Evolutionary conservation across 2,888 invertebrate species (phyloP).

Genomic region (Augochlorella aurata): DNA sequence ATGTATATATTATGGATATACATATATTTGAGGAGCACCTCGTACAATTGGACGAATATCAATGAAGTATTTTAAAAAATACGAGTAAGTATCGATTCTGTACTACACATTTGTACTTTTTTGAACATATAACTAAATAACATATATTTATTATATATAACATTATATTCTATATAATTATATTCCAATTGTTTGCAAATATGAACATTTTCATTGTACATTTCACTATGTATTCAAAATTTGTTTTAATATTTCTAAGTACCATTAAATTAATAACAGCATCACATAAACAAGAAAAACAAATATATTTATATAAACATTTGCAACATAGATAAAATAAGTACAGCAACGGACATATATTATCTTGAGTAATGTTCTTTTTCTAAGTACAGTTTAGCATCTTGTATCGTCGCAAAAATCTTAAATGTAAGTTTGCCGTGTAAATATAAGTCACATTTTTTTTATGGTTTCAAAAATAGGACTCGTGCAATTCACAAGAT

Average conservation of each 20-base stretch:
- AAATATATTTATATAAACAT: neutral
- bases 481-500: slow-evolving; percentile 83
- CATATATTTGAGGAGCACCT: neutral
- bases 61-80: neutral
- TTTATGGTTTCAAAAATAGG: slow-evolving; percentile 80
- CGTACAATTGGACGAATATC: neutral
- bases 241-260: slow-evolving; percentile 17
- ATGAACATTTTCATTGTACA: slow-evolving; percentile 6
- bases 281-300: slow-evolving; percentile 20
- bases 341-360: slow-evolving; percentile 7
- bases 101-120: neutral
- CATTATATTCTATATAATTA: neutral
- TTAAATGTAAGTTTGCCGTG: slow-evolving; percentile 78
- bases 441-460: slow-evolving; percentile 77
- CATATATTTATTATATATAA: neutral
- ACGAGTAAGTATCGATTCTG: neutral
- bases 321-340: slow-evolving; percentile 10
- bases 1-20: neutral
- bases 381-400: slow-evolving; percentile 84
- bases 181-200: neutral
- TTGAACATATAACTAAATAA: neutral
- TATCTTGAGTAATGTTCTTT: slow-evolving; percentile 66
- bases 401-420: slow-evolving; percentile 86
- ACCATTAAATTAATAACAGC: slow-evolving; percentile 15
- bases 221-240: neutral